These are phyloP conservation scores for Argyrosomus japonicus DNA, from an alignment of 2,113 vertebrate species.

Conservation along the genomic window DNA sequence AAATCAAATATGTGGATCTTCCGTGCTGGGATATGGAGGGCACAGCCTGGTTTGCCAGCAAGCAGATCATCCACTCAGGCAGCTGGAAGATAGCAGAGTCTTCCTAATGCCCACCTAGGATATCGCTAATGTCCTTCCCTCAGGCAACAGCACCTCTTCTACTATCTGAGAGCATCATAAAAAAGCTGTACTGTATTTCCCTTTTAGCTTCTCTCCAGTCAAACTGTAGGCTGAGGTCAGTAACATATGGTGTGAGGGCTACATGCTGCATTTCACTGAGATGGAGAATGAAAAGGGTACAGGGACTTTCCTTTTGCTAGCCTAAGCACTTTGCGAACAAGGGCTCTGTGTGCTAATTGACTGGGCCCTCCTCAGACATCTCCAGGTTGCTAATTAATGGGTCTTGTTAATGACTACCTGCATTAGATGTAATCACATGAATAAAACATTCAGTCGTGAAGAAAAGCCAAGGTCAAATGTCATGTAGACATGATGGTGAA, in stretches of 20 bases:
- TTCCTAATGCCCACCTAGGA: no score
- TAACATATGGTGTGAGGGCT: not conserved
- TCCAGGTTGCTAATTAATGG: slow-evolving; percentile 40
- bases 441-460: slow-evolving; percentile 38
- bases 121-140: no score
- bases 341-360: slow-evolving; percentile 28
- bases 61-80: no score
- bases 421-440: slow-evolving; percentile 32
- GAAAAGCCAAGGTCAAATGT: slow-evolving; percentile 19
- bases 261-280: not conserved
- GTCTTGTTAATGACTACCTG: slow-evolving; percentile 30
- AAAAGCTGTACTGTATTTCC: not conserved
- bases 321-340: slow-evolving; percentile 24
- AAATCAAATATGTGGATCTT: no score
- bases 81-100: not conserved
- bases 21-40: no score
- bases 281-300: not conserved
- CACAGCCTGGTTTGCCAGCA: no score
- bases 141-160: not conserved
- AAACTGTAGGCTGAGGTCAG: not conserved
- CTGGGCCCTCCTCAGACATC: slow-evolving; percentile 22
- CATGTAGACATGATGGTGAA: not conserved
- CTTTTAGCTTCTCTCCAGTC: not conserved
- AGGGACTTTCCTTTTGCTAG: slow-evolving; percentile 2
- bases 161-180: not conserved